phyloP scores from a whole-genome alignment of 2,113 vertebrate genomes.

The Eublepharis macularius region DNA sequence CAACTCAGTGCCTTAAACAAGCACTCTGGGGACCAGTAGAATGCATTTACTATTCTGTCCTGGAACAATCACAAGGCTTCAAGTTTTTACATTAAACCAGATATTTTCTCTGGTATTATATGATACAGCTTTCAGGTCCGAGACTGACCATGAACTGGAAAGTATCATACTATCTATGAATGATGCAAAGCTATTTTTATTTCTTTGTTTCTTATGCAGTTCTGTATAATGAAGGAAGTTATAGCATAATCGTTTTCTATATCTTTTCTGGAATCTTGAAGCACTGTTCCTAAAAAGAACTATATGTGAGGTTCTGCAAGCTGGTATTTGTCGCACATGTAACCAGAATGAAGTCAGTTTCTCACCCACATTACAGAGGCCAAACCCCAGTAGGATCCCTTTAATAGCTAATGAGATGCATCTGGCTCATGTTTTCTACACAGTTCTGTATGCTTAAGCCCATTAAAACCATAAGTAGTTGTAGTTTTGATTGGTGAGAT shows the following conservation, averaged over 20 bases:
- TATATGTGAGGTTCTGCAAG: not conserved
- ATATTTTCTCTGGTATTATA: not conserved
- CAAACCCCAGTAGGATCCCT: no score
- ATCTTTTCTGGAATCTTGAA: not conserved
- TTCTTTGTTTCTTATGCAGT: not conserved
- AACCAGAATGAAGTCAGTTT: not conserved
- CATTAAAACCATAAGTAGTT: no score
- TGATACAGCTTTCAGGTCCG: not conserved
- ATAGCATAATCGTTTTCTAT: not conserved
- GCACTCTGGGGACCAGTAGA: not conserved
- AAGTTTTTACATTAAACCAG: not conserved
- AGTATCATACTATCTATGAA: not conserved
- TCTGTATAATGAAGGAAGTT: not conserved
- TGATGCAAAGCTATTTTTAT: not conserved
- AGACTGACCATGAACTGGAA: no score
- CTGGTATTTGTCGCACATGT: not conserved
- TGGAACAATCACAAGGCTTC: not conserved
- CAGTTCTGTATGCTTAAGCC: not conserved
- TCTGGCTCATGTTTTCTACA: not conserved
- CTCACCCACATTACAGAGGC: not conserved
- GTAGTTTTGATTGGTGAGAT: no score
- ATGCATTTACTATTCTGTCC: not conserved
- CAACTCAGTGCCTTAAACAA: not conserved
- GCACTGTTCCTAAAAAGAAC: no score
- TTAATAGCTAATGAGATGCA: not conserved